phyloP scores from a whole-genome alignment of 2,888 invertebrate genomes.

The Tipula vernalis region DNA sequence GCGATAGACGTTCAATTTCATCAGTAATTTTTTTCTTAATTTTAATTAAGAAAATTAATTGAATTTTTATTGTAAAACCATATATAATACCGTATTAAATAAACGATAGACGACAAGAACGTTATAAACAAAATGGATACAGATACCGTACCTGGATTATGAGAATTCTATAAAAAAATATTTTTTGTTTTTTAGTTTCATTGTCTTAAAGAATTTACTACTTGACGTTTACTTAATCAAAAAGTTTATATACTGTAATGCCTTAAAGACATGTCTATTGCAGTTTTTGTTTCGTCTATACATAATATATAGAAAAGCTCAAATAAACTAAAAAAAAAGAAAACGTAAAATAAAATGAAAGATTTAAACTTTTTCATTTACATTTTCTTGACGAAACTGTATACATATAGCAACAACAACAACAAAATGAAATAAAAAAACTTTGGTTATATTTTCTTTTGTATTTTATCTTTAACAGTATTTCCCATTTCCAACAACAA shows the following conservation, averaged over 20 bases:
- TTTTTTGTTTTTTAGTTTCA: background rate
- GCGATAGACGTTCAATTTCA: background rate
- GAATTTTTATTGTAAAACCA: background rate
- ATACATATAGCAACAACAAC: background rate
- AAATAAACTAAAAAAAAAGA: background rate
- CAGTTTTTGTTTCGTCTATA: background rate
- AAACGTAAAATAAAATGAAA: background rate
- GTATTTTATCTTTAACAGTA: background rate
- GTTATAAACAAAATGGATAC: background rate
- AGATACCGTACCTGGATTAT: background rate
- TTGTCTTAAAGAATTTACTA: background rate
- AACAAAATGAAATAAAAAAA: background rate
- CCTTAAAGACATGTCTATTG: background rate
- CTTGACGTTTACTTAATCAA: conserved; percentile 4
- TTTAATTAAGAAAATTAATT: background rate
- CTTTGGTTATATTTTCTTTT: background rate
- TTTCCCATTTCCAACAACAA: background rate
- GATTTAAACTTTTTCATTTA: background rate
- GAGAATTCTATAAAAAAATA: background rate
- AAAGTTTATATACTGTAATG: background rate
- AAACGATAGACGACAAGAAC: background rate
- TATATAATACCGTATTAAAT: background rate
- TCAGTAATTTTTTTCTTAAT: background rate
- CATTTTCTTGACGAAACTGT: background rate
- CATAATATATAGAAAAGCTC: background rate